phyloP scores from a whole-genome alignment of 2,888 invertebrate species.

The Standfussiana lucernea region DNA sequence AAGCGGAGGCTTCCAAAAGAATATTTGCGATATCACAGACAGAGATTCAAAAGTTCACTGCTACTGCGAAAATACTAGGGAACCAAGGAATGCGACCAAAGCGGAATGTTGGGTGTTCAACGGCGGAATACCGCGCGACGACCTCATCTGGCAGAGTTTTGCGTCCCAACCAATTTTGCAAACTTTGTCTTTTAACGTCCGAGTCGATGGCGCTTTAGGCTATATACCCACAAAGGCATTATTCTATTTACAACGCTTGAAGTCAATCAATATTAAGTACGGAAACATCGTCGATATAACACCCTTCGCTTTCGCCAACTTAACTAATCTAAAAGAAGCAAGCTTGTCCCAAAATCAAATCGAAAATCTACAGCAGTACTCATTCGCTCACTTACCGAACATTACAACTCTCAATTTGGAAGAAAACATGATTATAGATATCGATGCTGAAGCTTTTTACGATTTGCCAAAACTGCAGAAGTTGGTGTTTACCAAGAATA shows the following conservation, averaged over 20 bases:
- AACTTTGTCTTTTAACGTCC: conserved; percentile 93
- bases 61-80: conserved; percentile 91
- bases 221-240: conserved; percentile 94
- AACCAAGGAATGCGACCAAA: conserved; percentile 91
- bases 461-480: conserved; percentile 93
- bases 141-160: conserved; percentile 94
- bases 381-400: conserved; percentile 94
- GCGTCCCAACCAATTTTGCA: conserved; percentile 93
- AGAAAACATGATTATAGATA: conserved; percentile 94
- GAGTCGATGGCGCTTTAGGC: conserved; percentile 92
- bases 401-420: conserved; percentile 93
- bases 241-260: conserved; percentile 92
- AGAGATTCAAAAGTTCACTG: conserved; percentile 92
- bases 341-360: conserved; percentile 93
- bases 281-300: conserved; percentile 93
- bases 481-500: conserved; percentile 96
- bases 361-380: conserved; percentile 92
- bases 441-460: conserved; percentile 93
- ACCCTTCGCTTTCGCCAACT: conserved; percentile 94
- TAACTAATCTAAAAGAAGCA: conserved; percentile 92
- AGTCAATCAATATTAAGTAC: conserved; percentile 93
- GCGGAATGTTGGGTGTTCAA: conserved; percentile 95
- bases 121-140: conserved; percentile 92
- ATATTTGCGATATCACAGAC: conserved; percentile 91
- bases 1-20: conserved; percentile 87